These are phyloP conservation scores for Tubulanus polymorphus DNA, from an alignment of 2,888 invertebrate species.

Conservation along the genomic window DNA sequence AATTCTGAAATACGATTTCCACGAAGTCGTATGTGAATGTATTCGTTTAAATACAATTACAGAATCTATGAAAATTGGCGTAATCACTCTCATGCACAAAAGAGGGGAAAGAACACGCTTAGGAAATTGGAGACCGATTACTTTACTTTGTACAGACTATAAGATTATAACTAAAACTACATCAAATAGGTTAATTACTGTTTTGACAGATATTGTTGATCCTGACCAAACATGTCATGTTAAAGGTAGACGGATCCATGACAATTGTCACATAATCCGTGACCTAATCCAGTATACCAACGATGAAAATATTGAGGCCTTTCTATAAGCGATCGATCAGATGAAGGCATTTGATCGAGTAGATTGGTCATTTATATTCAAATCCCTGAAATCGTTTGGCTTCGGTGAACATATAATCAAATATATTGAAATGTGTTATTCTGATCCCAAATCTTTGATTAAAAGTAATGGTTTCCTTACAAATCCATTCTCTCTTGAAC, in stretches of 20 bases:
- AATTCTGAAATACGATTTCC: not conserved
- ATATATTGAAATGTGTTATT: slow-evolving; percentile 1
- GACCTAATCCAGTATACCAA: not conserved
- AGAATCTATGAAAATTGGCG: not conserved
- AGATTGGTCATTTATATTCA: not conserved
- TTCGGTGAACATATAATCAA: slow-evolving; percentile 5
- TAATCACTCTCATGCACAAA: not conserved
- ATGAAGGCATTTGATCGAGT: slow-evolving; percentile 10
- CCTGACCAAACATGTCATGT: slow-evolving; percentile 8
- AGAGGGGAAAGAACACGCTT: not conserved
- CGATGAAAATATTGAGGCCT: not conserved
- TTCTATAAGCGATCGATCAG: not conserved
- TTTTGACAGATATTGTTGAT: slow-evolving; percentile 5
- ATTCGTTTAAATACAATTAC: not conserved
- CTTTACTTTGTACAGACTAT: not conserved
- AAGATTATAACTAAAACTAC: slow-evolving; percentile 2
- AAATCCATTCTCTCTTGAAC: not conserved
- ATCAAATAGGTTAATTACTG: slow-evolving; percentile 1
- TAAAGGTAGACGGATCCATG: slow-evolving; percentile 1
- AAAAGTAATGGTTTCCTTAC: slow-evolving; percentile 1
- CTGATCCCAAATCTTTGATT: not conserved
- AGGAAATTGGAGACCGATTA: not conserved
- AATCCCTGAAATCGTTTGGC: slow-evolving; percentile 3
- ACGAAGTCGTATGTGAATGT: not conserved
- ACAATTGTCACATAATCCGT: not conserved